Base-by-base conservation (phyloP, 2,113 vertebrate genomes). In the Gobiocypris rarus region DNA sequence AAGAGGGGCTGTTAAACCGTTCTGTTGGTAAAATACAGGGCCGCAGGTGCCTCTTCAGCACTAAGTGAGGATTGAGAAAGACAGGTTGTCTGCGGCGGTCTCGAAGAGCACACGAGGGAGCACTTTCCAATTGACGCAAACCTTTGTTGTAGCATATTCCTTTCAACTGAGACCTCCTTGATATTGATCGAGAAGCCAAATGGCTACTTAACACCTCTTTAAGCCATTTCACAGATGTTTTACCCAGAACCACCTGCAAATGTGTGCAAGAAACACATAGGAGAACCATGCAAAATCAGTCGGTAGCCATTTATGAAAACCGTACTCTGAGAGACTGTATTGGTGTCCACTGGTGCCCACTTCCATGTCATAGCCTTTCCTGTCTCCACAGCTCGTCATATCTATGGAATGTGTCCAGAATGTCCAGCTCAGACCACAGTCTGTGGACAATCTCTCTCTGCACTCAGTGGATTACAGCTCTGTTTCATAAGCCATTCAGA, bases 121-220 rank as follows among this genome's bases (percentile, higher is more conserved):
- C 79, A 38, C 65, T 82, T 70, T 34, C 26, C 61, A 5, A 22
- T 28, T 19, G 77, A 67, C 26, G 9, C 43, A 80, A 50, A 50
- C 41, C 43, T 67, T 65, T 67, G 59, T 65, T 80, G 24, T 50
- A 34, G 59, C 58, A 14, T 50, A n/a, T 67, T 80, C 77, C 43
- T 67, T 80, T 80, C 41, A 80, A 48, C 77, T 14, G 63, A 28
- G 22, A 70, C 63, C 48, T 52, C 31, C 11, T 70, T 70, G 22
- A 75, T 82, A 82, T 70, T 82, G 79, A 82, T 56, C 48, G 79
- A 50, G 28, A 41, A 69, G 48, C 79, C 79, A 82, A 82, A 70
- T 70, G 79, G 79, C 65, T 70, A 69, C 45, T 82, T 82, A 69
- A 82, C 79, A 82, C 79, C 48, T 34, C 4, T n/a, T 82, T 56